Base-by-base conservation (phyloP, 1,140 invertebrate species). In the Hermetia illucens region DNA sequence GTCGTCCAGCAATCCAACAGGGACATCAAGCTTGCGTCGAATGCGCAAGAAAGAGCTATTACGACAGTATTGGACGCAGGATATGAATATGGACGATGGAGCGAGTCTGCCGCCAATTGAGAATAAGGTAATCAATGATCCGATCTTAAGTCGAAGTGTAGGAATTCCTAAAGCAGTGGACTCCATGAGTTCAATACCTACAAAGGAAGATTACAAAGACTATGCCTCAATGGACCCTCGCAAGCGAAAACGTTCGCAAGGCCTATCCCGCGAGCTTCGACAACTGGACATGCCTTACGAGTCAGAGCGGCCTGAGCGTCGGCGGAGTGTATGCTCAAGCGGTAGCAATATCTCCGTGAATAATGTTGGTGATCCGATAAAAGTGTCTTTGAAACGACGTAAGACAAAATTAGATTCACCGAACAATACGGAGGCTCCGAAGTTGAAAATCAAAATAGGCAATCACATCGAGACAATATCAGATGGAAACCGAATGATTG, bases 11-110 rank as follows among this genome's bases (percentile, higher is more conserved):
- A 30, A 13, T 18, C 30, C 35, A 8, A 31, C 21, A 25, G 13
- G 13, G 27, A 32, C 20, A n/a, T 10, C 78, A 1, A 84, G 81
- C 53, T 68, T 87, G 6, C 63, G 85, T 32, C 66, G 85, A 19
- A 90, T 90, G 85, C 66, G 87, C 3, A 91, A 91, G 61, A 91
- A 91, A 50, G 86, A 91, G 56, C 52, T 91, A 9, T 58, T 91
- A 10, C 68, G 82, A 10, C 75, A 85, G 50, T 90, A 90, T 53
- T 86, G 82, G 59, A 82, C 79, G 1, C 81, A 90, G 33, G 81
- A 87, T 49, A 84, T 81, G 70, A 83, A 86, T 42, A 82, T 81
- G 70, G 80, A 81, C 45, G 79, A 82, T 44, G 75, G 2, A 58
- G 64, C 5, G 50, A 64, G 42, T 53, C 63, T 6, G 49, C 58